Base-by-base conservation (phyloP, 2,888 invertebrate genomes). In the Carpatolechia fugitivella region DNA sequence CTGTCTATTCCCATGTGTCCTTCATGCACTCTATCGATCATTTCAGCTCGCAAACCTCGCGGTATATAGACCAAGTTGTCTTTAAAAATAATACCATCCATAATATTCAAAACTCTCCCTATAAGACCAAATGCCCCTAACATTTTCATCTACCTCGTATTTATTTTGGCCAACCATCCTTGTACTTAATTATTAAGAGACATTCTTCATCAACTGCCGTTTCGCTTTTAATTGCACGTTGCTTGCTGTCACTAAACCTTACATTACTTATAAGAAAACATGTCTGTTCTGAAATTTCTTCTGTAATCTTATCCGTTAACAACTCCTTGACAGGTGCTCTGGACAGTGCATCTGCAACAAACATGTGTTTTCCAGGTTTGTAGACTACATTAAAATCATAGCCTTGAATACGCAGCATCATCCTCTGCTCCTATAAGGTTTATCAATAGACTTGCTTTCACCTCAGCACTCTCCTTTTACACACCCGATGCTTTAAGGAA, bases 1-100 rank as follows among this genome's bases (percentile, higher is more conserved):
- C 64, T 35, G 7, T 70, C 68, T 8, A 69, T 66, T 0, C 68
- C 71, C 5, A 68, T 14, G 50, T 70, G 70, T 0, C 68, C 70
- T 11, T 68, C 67, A 30, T 71, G 72, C 0, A 55, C 46, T 29
- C 46, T 1, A 1, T 1, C 1, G 1, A 46, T 3, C 46, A 46
- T 46, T n/a, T 46, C 46, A 1, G n/a, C 1, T 1, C 46, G 24
- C 4, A 46, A 3, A 4, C 1, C n/a, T 29, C 13, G 10, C 1
- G 46, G 46, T 14, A 46, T 46, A 29, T 29, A 46, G 1, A 46
- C 46, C 7, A 29, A n/a, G 13, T 46, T 11, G 29, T 46, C 8
- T n/a, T 4, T 8, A 13, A 46, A 46, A 2, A 46, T 24, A 3
- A 46, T 24, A 6, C 46, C 46, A 14, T 46, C 16, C 3, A 29